Percentiles rank a stretch among this genome's conserved stretches.
Conservation (phyloP, 2,888 invertebrate species). For the Liopterus haemorrhoidalis region DNA sequence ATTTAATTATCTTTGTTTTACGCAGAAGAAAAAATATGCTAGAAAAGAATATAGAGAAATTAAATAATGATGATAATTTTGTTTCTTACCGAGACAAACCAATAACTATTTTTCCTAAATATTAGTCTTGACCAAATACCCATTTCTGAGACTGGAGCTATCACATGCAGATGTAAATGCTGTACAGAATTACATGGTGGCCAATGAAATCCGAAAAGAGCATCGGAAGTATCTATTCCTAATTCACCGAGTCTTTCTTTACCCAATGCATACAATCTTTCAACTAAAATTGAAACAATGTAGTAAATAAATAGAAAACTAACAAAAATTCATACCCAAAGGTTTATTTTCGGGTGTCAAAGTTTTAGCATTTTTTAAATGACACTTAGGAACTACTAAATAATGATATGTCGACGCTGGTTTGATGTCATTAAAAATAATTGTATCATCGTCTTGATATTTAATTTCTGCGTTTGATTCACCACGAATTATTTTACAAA, state of each 20-base stretch:
- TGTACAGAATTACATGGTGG: slow-evolving; percentile 79
- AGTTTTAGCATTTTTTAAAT: slow-evolving; percentile 68
- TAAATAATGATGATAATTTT: too few relatives aligned
- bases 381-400: slow-evolving; percentile 69
- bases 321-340: slow-evolving; percentile 54
- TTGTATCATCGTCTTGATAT: slow-evolving; percentile 66
- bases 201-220: slow-evolving; percentile 78
- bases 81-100: slow-evolving; percentile 75
- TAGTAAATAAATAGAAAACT: slow-evolving; percentile 13
- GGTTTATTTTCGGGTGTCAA: slow-evolving; percentile 60
- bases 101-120: slow-evolving; percentile 67
- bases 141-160: slow-evolving; percentile 74
- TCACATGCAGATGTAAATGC: slow-evolving; percentile 82
- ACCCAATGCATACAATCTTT: slow-evolving; percentile 58
- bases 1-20: too few relatives aligned
- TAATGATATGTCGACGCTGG: slow-evolving; percentile 77
- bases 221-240: slow-evolving; percentile 44
- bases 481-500: slow-evolving; percentile 67
- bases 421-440: slow-evolving; percentile 76
- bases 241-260: slow-evolving; percentile 48
- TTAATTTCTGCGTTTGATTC: slow-evolving; percentile 57
- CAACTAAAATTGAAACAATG: slow-evolving; percentile 49
- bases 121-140: slow-evolving; percentile 56
- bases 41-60: too few relatives aligned
- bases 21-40: too few relatives aligned